Evolutionary conservation across 2,888 invertebrate genomes (phyloP).

Genomic region (Cheilosia impressa): DNA sequence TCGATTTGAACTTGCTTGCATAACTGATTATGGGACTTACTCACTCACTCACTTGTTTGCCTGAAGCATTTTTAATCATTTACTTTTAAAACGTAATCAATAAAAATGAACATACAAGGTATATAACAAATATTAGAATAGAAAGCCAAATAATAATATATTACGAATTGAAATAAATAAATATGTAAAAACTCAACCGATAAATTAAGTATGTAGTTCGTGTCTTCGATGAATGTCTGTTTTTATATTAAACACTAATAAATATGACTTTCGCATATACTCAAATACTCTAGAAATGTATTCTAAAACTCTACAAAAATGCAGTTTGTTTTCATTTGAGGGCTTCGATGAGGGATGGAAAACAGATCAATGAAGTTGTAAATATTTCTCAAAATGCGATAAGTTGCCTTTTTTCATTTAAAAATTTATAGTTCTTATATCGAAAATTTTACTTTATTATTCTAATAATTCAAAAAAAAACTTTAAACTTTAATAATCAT

Average conservation of each 20-base stretch:
- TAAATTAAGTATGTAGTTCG: constrained; percentile 28
- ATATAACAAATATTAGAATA: constrained; percentile 4
- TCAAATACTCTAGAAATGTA: constrained; percentile 22
- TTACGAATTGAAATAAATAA: constrained; percentile 21
- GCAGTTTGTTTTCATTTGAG: constrained; percentile 20
- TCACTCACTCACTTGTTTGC: constrained; percentile 40
- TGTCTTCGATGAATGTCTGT: constrained; percentile 49
- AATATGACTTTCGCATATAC: constrained; percentile 12
- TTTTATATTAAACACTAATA: constrained; percentile 10
- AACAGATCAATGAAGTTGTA: constrained; percentile 21
- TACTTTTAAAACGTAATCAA: constrained; percentile 8
- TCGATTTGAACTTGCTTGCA: no score
- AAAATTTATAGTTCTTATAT: constrained; percentile 21
- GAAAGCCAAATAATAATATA: constrained; percentile 26
- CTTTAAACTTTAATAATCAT: constrained; percentile 31
- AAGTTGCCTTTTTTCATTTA: constrained; percentile 28
- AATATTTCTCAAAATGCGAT: constrained; percentile 45
- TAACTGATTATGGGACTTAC: not conserved
- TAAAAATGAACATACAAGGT: not conserved
- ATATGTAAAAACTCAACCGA: constrained; percentile 12
- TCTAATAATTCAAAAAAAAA: constrained; percentile 25
- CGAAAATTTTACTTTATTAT: constrained; percentile 28
- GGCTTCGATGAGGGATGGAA: constrained; percentile 47
- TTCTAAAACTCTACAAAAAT: constrained; percentile 27
- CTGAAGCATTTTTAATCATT: constrained; percentile 55